phyloP scores from a whole-genome alignment of 2,888 invertebrate species.

The Aspidiotus rigidus region DNA sequence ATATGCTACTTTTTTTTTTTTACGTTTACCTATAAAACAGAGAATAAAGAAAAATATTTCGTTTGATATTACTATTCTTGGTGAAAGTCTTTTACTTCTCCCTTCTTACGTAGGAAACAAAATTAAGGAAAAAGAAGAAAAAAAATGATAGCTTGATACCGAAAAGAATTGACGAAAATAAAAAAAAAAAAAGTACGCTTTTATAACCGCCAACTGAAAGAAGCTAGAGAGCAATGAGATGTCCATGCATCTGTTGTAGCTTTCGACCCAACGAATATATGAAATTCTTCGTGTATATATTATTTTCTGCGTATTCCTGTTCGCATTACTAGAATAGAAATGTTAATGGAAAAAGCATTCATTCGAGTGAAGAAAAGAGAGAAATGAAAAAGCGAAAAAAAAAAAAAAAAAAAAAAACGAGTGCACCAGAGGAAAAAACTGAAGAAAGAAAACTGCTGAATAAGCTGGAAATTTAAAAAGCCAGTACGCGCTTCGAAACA shows the following conservation, averaged over 20 bases:
- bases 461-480: constrained; percentile 22
- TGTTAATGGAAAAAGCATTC: constrained; percentile 28
- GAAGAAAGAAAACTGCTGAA: constrained; percentile 24
- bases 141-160: not conserved
- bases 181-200: constrained; percentile 5
- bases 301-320: not conserved
- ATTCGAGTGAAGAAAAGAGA: constrained; percentile 3
- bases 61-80: constrained; percentile 30
- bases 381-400: constrained; percentile 1
- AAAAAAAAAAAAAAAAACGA: constrained; percentile 10
- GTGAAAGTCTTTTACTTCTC: not conserved
- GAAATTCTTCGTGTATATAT: no score
- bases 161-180: constrained; percentile 22
- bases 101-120: constrained; percentile 2
- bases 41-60: constrained; percentile 32
- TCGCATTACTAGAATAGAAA: not conserved
- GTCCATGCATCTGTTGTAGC: no score
- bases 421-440: no score
- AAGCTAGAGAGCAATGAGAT: no score
- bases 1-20: constrained; percentile 16
- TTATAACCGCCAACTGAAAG: no score
- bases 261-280: no score
- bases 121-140: not conserved
- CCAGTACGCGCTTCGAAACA: constrained; percentile 14
- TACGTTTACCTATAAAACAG: constrained; percentile 29